phyloP scores from a whole-genome alignment of 2,113 vertebrate genomes.

The Eubucco bourcierii region DNA sequence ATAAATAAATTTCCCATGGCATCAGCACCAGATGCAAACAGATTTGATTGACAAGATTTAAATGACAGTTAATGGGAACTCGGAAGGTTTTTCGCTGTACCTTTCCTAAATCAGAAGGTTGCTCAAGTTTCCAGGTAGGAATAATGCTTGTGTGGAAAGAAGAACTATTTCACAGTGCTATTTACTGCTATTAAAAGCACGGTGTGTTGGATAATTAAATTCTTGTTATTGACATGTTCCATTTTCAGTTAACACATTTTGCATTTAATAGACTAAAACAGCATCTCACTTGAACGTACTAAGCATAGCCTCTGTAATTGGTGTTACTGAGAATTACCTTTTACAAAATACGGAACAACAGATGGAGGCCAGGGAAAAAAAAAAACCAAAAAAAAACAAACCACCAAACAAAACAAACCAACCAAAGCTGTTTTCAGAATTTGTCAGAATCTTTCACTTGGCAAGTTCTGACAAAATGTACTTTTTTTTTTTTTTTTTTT shows the following conservation, averaged over 20 bases:
- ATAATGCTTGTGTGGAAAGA: background rate
- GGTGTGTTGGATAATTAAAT: background rate
- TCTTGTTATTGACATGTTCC: background rate
- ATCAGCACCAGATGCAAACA: slow-evolving; percentile 75
- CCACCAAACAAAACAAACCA: background rate
- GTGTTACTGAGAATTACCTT: background rate
- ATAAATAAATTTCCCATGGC: slow-evolving; percentile 80
- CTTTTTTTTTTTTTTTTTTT: background rate
- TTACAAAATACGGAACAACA: background rate
- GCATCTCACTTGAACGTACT: background rate
- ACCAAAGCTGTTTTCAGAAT: too few species aligned
- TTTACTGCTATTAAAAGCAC: background rate
- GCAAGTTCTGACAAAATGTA: background rate
- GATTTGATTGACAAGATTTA: slow-evolving; percentile 80
- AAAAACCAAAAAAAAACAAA: background rate
- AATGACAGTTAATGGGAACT: slow-evolving; percentile 75
- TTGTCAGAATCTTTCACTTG: background rate
- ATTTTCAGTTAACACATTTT: background rate
- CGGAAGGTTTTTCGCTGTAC: background rate
- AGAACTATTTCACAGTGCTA: background rate
- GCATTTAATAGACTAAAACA: background rate
- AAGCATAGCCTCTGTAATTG: background rate
- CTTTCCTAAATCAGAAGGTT: background rate
- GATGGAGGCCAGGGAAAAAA: background rate
- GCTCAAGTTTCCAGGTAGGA: background rate